Evolutionary conservation across 2,888 invertebrate species (phyloP).

Genomic region (Hermodice carunculata): DNA sequence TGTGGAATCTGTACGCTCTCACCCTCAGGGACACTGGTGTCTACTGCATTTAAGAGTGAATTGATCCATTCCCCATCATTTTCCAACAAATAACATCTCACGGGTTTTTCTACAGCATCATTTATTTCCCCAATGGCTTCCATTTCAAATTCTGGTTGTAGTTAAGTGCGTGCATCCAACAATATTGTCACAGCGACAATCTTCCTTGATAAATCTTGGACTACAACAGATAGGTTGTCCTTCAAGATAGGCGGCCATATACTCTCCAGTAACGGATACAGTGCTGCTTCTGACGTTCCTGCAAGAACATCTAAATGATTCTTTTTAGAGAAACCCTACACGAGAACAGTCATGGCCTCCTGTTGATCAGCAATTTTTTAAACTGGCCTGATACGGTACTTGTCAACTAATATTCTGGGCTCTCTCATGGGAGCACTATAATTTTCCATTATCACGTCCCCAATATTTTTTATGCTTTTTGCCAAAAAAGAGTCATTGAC

Average conservation of each 20-base stretch:
- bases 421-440: background rate
- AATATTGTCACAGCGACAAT: background rate
- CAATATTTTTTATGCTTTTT: background rate
- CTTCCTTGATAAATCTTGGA: background rate
- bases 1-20: background rate
- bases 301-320: conserved; percentile 18
- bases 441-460: background rate
- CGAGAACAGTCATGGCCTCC: background rate
- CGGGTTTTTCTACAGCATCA: conserved; percentile 20
- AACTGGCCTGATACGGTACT: background rate
- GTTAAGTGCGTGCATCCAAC: conserved; percentile 10
- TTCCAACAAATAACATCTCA: background rate
- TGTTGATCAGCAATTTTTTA: conserved; percentile 4
- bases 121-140: conserved; percentile 17
- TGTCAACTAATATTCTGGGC: background rate
- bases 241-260: conserved; percentile 11
- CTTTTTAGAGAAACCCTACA: conserved; percentile 1
- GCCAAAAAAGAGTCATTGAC: background rate
- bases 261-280: conserved; percentile 1
- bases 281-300: background rate
- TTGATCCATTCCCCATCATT: conserved; percentile 11
- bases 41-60: conserved; percentile 3
- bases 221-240: conserved; percentile 14
- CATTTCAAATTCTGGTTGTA: conserved; percentile 14
- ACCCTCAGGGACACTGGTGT: background rate